phyloP scores from a whole-genome alignment of 2,888 invertebrate species.

The Drosophila prostipennis region DNA sequence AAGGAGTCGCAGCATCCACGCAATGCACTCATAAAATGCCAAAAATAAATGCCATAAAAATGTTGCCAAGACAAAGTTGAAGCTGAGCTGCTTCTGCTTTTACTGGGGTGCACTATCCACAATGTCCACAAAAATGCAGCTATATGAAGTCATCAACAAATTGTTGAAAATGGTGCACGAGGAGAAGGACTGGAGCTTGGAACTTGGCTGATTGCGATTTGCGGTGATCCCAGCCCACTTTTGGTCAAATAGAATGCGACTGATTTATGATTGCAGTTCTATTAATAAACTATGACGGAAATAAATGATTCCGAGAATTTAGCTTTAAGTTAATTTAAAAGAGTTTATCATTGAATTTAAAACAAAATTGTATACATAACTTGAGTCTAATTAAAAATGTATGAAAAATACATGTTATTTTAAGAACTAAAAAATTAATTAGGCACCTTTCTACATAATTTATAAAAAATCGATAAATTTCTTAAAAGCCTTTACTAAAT shows the following conservation, averaged over 20 bases:
- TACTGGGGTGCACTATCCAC: slow-evolving; percentile 10
- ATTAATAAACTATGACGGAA: slow-evolving; percentile 1
- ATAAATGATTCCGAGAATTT: background rate
- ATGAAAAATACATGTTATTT: no score
- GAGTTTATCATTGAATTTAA: background rate
- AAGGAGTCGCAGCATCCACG: slow-evolving; percentile 17
- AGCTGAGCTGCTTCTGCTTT: slow-evolving; percentile 29
- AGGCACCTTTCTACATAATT: no score
- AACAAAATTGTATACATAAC: no score
- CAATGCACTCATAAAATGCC: slow-evolving; percentile 72
- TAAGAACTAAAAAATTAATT: no score
- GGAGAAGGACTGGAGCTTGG: slow-evolving; percentile 6
- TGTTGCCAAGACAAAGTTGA: slow-evolving; percentile 68
- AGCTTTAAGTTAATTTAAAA: background rate
- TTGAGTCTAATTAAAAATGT: no score
- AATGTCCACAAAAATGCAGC: slow-evolving; percentile 54
- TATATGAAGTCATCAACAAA: slow-evolving; percentile 70
- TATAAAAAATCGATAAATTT: background rate
- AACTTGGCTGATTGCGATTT: slow-evolving; percentile 64
- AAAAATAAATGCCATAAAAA: slow-evolving; percentile 74
- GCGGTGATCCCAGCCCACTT: background rate
- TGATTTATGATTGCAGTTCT: slow-evolving; percentile 15
- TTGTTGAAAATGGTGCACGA: slow-evolving; percentile 30
- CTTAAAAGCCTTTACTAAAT: background rate
- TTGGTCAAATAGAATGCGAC: background rate